Evolutionary conservation across 1,140 invertebrate species (phyloP), one percentile per base, ranked within the genome.

Genomic region (Cydia fagiglandana): DNA sequence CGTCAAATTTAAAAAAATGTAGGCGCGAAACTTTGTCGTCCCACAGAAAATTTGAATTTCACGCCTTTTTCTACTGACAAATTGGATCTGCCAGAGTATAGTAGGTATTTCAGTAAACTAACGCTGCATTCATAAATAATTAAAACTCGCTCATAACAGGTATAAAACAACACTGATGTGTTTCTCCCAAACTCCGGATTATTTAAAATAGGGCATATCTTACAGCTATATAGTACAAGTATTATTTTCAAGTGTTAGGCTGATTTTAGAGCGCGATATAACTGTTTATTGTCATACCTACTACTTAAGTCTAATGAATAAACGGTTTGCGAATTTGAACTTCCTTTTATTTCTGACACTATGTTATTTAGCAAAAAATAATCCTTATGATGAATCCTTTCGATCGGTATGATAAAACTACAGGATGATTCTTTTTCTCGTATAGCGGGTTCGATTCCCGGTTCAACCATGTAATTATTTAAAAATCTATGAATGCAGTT

Each of bases 111-210:
- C 50, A 53, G 15, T 53, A 17, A 61, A 61, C 56, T 24, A 61
- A 56, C n/a, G 53, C 17, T 17, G 50, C 15, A 53, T 53, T 50
- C 50, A 38, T 28, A 45, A 75, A 75, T 66, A 64, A 66, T 28
- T 9, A 30, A 74, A 41, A 64, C 73, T 75, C 28, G 70, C 66
- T 28, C 73, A 75, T 53, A 75, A 79, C 74, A 77, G 74, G 75
- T 68, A 79, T 73, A 73, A 70, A 74, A 70, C 24, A 30, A 66
- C 30, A 70, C 66, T 41, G 66, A 70, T 73, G 73, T 38, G 61
- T 79, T 77, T 82, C 83, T 74, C 82, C 81, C 70, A 81, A 88
- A 88, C 85, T 86, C 86, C 84, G 85, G 83, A 88, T 86, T 85
- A 87, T 86, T 86, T 66, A 76, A 50, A 64, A 45, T 74, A 74